Evolutionary conservation across 2,113 vertebrate genomes (phyloP).

Genomic region (Argyrosomus japonicus): DNA sequence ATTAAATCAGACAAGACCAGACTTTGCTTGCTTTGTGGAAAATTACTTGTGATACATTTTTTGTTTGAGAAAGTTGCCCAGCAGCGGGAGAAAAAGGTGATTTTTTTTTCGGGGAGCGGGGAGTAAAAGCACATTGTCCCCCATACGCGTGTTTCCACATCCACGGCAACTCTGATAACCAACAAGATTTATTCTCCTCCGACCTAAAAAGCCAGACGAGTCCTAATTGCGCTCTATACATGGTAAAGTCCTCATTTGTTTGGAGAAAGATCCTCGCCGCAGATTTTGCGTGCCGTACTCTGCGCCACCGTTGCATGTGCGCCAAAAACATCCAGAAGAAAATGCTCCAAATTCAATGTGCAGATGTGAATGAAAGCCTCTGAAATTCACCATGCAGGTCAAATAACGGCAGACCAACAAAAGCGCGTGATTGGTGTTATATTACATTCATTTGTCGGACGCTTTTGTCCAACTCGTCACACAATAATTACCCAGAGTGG

Average conservation of each 20-base stretch:
- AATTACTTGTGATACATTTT: not conserved
- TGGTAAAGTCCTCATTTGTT: slow-evolving; percentile 60
- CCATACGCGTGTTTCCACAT: slow-evolving; percentile 58
- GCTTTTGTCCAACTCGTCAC: too few species aligned
- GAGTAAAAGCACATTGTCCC: slow-evolving; percentile 35
- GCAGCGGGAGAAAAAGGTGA: slow-evolving; percentile 14
- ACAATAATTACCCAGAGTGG: not conserved
- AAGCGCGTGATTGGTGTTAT: not conserved
- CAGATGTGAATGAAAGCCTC: slow-evolving; percentile 68
- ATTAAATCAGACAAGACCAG: not conserved
- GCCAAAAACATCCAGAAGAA: slow-evolving; percentile 48
- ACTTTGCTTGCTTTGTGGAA: not conserved
- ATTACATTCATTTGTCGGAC: not conserved
- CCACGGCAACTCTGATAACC: slow-evolving; percentile 40
- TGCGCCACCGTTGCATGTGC: slow-evolving; percentile 61
- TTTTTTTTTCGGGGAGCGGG: slow-evolving; percentile 23
- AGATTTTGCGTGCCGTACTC: slow-evolving; percentile 47
- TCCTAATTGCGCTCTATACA: slow-evolving; percentile 57
- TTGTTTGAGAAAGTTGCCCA: slow-evolving; percentile 19
- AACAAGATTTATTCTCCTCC: slow-evolving; percentile 36
- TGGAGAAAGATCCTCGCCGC: slow-evolving; percentile 41
- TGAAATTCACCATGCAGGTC: slow-evolving; percentile 10
- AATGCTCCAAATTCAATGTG: slow-evolving; percentile 63
- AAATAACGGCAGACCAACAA: slow-evolving; percentile 14
- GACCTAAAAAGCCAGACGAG: not conserved